These are phyloP conservation scores for Peromyscus californicus DNA, from an alignment of 2,113 vertebrate species.

Conservation along the genomic window DNA sequence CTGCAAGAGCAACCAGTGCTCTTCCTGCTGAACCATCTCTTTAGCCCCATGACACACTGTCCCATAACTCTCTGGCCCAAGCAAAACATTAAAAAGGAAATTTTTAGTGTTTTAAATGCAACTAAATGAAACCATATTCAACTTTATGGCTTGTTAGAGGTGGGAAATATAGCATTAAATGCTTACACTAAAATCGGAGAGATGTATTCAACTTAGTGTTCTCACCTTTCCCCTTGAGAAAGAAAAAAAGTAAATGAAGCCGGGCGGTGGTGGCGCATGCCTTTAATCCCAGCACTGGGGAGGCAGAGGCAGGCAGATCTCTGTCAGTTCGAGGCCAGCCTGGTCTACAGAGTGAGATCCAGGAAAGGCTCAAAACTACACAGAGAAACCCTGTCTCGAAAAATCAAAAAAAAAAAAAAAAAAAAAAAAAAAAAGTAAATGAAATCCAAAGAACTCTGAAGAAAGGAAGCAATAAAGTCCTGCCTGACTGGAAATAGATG, in stretches of 20 bases:
- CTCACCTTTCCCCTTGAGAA: neutral
- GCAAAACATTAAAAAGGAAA: neutral
- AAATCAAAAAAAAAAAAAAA: too few species aligned
- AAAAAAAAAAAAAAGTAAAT: neutral
- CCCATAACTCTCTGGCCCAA: neutral
- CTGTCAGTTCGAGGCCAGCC: too few species aligned
- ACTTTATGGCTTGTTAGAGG: neutral
- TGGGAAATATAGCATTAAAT: neutral
- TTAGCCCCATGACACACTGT: neutral
- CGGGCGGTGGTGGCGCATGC: too few species aligned
- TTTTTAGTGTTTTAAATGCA: neutral
- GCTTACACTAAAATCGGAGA: neutral
- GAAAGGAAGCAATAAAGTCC: neutral
- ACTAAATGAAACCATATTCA: constrained; percentile 9
- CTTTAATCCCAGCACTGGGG: too few species aligned
- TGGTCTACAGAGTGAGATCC: too few species aligned
- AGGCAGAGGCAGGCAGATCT: too few species aligned
- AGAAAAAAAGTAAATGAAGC: neutral
- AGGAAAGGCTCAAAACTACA: too few species aligned
- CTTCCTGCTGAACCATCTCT: neutral
- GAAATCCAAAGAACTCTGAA: neutral
- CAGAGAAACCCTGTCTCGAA: too few species aligned
- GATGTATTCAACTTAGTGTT: neutral
- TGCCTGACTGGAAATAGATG: neutral
- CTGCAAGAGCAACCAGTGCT: neutral